phyloP scores from a whole-genome alignment of 2,888 invertebrate genomes.

The Laothoe populi region DNA sequence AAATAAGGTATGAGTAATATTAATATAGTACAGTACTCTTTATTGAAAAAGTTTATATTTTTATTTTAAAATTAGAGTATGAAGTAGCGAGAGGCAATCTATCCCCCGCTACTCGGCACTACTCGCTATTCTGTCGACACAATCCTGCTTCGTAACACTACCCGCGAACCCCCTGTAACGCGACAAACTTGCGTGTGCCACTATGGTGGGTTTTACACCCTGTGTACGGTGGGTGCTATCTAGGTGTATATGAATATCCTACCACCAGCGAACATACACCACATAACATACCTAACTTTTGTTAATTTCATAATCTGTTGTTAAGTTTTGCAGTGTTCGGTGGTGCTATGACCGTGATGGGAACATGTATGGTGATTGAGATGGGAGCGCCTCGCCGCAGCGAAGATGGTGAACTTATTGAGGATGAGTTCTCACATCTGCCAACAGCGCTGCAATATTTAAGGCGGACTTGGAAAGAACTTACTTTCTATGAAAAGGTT shows the following conservation, averaged over 20 bases:
- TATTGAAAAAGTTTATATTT: no score
- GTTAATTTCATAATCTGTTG: neutral
- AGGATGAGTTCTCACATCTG: constrained; percentile 89
- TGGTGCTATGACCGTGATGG: constrained; percentile 83
- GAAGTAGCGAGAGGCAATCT: no score
- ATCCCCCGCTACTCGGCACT: no score
- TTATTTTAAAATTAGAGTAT: no score
- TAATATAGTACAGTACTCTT: neutral
- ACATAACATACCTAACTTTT: neutral
- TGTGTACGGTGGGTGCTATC: neutral
- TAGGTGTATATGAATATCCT: no score
- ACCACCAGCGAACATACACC: no score
- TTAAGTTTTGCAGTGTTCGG: constrained; percentile 86
- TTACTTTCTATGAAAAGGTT: constrained; percentile 89
- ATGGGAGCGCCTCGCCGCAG: constrained; percentile 90
- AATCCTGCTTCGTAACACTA: no score
- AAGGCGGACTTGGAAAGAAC: constrained; percentile 88
- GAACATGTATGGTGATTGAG: constrained; percentile 86
- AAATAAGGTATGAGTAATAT: constrained; percentile 82
- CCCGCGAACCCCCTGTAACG: no score
- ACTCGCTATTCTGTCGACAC: no score
- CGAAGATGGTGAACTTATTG: constrained; percentile 88
- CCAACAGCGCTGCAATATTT: constrained; percentile 89
- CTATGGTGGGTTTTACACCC: no score
- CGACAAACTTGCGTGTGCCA: no score